Evolutionary conservation across 1,140 invertebrate genomes (phyloP).

Genomic region (Portunus trituberculatus): DNA sequence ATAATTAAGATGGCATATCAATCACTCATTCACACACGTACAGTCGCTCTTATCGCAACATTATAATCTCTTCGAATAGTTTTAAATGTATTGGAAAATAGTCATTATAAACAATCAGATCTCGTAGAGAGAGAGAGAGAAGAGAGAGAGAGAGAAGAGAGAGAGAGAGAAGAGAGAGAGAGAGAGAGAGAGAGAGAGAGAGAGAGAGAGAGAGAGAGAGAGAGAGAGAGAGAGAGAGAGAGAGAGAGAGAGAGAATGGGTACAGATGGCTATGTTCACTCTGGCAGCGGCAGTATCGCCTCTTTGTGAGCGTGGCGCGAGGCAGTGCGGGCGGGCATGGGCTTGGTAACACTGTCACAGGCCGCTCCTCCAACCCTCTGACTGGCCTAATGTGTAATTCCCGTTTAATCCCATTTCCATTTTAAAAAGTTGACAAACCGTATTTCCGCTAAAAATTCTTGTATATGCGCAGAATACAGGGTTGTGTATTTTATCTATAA

Average conservation of each 20-base stretch:
- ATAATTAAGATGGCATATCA: no score
- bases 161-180: constrained; percentile 15
- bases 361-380: no score
- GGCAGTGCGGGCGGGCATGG: no score
- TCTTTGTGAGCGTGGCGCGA: no score
- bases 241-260: constrained; percentile 39
- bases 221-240: constrained; percentile 27
- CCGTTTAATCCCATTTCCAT: no score
- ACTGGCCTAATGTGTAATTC: no score
- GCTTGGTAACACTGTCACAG: no score
- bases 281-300: no score
- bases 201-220: constrained; percentile 38
- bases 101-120: constrained; percentile 27
- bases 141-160: constrained; percentile 14
- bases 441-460: no score
- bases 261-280: not conserved
- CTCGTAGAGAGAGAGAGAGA: not conserved
- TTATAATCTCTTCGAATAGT: not conserved
- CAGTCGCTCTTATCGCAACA: not conserved
- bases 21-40: not conserved
- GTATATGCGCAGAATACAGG: no score
- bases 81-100: not conserved
- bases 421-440: no score
- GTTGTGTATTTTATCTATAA: no score
- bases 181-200: constrained; percentile 33